Conservation (phyloP, 2,797 vertebrate species). For the Phrynocephalus vlangalii region DNA sequence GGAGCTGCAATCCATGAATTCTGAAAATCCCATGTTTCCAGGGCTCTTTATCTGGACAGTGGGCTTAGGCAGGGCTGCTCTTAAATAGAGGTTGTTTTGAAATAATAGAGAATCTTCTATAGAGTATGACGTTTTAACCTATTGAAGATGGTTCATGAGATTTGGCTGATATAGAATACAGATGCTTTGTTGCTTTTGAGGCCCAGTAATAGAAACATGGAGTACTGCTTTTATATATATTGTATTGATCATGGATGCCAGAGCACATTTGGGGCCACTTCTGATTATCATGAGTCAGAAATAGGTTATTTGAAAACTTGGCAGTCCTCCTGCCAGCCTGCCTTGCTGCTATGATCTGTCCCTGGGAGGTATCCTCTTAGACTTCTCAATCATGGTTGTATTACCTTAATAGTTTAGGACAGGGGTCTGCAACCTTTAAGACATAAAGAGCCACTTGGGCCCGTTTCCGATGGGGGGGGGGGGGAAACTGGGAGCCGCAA, state of each 20-base stretch:
- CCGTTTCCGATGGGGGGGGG: no score
- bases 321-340: background rate
- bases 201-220: background rate
- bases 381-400: background rate
- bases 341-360: background rate
- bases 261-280: background rate
- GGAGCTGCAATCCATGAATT: no score
- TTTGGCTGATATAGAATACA: background rate
- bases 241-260: background rate
- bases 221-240: background rate
- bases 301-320: background rate
- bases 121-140: background rate
- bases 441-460: no score
- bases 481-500: no score
- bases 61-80: background rate
- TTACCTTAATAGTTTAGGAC: no score
- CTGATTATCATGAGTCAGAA: background rate
- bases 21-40: background rate
- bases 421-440: no score
- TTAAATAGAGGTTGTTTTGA: background rate
- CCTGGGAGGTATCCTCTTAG: no score
- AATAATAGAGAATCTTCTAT: background rate
- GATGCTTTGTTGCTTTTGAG: background rate
- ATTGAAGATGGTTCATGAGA: background rate
- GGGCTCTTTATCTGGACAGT: background rate